These are phyloP conservation scores for Porphyrio hochstetteri DNA, from an alignment of 2,113 vertebrate species.

Conservation along the genomic window DNA sequence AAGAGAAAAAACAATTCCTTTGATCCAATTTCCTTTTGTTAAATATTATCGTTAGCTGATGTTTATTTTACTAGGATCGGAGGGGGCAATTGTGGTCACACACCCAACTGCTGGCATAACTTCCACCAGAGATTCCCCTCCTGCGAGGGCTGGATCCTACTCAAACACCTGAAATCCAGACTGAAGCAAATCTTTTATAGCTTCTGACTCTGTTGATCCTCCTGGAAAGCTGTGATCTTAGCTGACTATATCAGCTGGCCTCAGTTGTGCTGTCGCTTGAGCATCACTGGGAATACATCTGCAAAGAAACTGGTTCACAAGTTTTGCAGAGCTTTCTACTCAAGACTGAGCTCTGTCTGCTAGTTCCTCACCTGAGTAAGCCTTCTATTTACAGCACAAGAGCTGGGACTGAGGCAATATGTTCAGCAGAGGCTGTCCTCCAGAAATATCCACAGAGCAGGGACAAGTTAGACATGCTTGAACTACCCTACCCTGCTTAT, in stretches of 20 bases:
- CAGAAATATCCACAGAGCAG: background rate
- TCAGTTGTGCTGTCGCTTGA: background rate
- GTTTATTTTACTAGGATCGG: background rate
- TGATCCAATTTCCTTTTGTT: background rate
- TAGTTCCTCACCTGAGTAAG: background rate
- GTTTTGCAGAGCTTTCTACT: background rate
- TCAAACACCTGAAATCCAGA: background rate
- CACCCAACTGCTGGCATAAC: background rate
- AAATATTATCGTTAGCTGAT: background rate
- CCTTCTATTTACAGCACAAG: background rate
- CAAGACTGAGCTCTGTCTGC: background rate
- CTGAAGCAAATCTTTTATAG: background rate
- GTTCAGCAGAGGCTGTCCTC: background rate
- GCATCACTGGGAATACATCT: background rate
- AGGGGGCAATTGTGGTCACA: background rate
- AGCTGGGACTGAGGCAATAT: background rate
- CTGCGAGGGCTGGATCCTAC: background rate
- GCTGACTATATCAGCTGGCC: background rate
- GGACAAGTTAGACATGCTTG: background rate
- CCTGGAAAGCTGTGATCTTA: background rate
- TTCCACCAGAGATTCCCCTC: background rate
- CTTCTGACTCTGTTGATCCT: background rate
- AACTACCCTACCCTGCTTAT: background rate
- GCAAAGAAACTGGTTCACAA: rapidly evolving
- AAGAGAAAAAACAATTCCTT: background rate